These are phyloP conservation scores for Eledone cirrhosa DNA, from an alignment of 2,888 invertebrate genomes.

Conservation along the genomic window DNA sequence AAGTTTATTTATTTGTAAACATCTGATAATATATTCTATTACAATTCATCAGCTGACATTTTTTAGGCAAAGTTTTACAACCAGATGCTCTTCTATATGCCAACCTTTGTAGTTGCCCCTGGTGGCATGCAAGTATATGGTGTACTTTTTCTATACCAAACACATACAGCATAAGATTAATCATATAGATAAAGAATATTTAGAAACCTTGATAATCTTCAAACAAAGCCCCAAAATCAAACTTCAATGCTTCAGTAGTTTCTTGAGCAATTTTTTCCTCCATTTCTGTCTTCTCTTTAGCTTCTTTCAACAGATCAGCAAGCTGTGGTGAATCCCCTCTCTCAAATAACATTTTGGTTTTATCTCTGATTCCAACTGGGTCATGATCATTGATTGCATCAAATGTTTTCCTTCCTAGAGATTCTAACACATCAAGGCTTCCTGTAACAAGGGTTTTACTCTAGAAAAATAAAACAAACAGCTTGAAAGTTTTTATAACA, in stretches of 20 bases:
- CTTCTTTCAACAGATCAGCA: conserved; percentile 74
- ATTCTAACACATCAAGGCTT: conserved; percentile 82
- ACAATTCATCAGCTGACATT: too few species aligned
- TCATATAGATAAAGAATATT: too few species aligned
- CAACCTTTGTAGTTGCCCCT: too few species aligned
- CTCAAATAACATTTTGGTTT: conserved; percentile 73
- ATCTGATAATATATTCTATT: too few species aligned
- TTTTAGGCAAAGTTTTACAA: too few species aligned
- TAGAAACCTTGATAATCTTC: conserved; percentile 83
- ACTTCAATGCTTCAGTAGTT: conserved; percentile 72
- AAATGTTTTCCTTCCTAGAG: conserved; percentile 94
- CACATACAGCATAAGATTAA: too few species aligned
- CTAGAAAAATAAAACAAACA: conserved; percentile 26
- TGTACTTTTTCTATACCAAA: too few species aligned
- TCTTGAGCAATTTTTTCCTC: conserved; percentile 69
- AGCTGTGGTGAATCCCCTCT: conserved; percentile 60
- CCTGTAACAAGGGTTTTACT: conserved; percentile 60
- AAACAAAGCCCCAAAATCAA: conserved; percentile 76
- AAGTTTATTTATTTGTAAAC: too few species aligned
- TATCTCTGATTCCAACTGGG: conserved; percentile 81
- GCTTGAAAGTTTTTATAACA: neutral
- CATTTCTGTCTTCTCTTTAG: conserved; percentile 73
- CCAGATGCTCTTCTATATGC: too few species aligned
- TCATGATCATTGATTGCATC: conserved; percentile 91
- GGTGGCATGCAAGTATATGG: too few species aligned